Base-by-base conservation (phyloP, 2,797 vertebrate species). In the Poecilia gillii region DNA sequence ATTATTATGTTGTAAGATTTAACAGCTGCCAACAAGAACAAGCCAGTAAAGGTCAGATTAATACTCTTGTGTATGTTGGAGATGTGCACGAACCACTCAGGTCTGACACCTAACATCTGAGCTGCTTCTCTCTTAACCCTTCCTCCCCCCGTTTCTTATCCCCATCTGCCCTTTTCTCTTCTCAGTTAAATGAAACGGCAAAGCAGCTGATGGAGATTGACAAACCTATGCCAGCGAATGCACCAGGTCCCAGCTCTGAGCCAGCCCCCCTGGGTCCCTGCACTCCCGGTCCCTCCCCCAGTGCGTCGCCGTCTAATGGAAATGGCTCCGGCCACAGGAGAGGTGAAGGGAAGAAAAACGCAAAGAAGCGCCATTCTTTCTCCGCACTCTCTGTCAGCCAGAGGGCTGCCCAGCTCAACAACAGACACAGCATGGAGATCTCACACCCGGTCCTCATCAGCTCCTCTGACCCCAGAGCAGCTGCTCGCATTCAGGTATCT, bases 391-490 rank as follows among this genome's bases (percentile, higher is more conserved):
- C 98, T n/a, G 97, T 98, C 94, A 98, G 97, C 0, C 98, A 99
- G 95, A 97, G 97, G 83, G 96, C 98, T 2, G 96, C 97, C 2
- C 97, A 98, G 87, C 78, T 97, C 83, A 97, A 97, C 95, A 99
- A 99, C 94, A 96, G 99, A 81, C 99, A 99, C 92, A 99, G 98
- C 87, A 99, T 99, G 98, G 98, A 99, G 94, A 99, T 99, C 92
- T 99, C 98, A 0, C 97, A 98, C 5, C 98, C 98, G 0, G 97
- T 99, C 41, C 96, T 99, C 87, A 99, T 99, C 96, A 98, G 98
- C 93, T 99, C 98, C 83, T 99, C 98, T 0, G 97, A 99, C 88
- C 98, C 99, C 0, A 96, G 98, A 68, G 97, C 98, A 0, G 97
- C 97, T 0, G 97, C 98, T 86, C 97, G 97, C 91, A 99, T 99